phyloP scores from a whole-genome alignment of 2,888 invertebrate species.

The Physocephala rufipes region DNA sequence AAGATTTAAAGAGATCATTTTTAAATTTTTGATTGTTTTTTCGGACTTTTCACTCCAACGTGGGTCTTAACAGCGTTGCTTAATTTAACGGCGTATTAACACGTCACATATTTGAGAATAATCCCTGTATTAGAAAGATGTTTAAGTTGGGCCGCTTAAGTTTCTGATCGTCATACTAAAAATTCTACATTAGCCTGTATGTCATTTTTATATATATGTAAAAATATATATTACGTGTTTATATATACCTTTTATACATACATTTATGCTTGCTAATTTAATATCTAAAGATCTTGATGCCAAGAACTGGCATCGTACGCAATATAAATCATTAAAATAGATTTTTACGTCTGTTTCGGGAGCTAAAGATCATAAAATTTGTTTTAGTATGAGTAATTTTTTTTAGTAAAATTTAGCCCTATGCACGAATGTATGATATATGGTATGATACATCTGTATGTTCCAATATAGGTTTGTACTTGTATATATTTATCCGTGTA shows the following conservation, averaged over 20 bases:
- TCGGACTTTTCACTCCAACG: too few species aligned
- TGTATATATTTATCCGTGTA: slow-evolving; percentile 4
- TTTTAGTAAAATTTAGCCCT: too few species aligned
- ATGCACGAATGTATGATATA: too few species aligned
- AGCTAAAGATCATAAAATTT: slow-evolving; percentile 38
- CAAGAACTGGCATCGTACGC: slow-evolving; percentile 35
- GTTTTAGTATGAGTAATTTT: background rate
- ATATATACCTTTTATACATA: too few species aligned
- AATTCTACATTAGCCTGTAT: background rate
- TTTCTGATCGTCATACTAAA: too few species aligned
- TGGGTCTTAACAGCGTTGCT: too few species aligned
- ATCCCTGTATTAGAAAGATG: background rate
- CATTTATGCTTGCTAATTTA: slow-evolving; percentile 9
- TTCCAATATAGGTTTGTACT: slow-evolving; percentile 1
- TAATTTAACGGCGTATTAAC: too few species aligned
- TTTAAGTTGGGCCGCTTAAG: too few species aligned
- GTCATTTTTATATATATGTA: slow-evolving; percentile 4
- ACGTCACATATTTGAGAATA: background rate
- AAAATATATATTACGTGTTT: background rate
- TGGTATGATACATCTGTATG: background rate
- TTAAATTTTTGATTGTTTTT: too few species aligned
- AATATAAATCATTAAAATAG: slow-evolving; percentile 41
- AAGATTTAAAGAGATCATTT: too few species aligned
- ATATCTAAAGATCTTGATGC: slow-evolving; percentile 36
- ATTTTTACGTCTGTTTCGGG: slow-evolving; percentile 31